phyloP scores from a whole-genome alignment of 1,140 invertebrate species.

The Aleiodes sp. region DNA sequence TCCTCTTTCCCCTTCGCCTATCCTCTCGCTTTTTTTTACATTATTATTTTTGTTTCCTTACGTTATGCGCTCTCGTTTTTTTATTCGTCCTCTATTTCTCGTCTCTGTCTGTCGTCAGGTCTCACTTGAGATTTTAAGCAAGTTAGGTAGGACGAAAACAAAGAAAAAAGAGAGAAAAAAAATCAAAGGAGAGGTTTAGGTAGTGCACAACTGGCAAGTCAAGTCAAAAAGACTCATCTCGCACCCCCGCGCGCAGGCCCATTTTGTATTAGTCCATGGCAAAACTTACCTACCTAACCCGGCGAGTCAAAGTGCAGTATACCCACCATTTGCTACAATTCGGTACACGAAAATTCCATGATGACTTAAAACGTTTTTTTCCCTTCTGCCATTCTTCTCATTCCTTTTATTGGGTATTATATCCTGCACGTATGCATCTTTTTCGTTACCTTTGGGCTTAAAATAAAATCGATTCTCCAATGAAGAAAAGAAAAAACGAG shows the following conservation, averaged over 20 bases:
- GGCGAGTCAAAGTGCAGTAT: no score
- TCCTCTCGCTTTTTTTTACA: conserved; percentile 30
- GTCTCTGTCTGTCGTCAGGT: not conserved
- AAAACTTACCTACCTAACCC: conserved; percentile 10
- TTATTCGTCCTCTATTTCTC: conserved; percentile 1
- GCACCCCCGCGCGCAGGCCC: conserved; percentile 10
- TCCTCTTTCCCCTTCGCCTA: conserved; percentile 15
- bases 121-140: conserved; percentile 13
- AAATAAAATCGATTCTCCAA: conserved; percentile 1
- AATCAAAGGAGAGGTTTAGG: not conserved
- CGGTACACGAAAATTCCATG: no score
- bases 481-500: no score
- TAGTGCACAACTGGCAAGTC: conserved; percentile 3
- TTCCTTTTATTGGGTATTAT: no score
- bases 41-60: not conserved
- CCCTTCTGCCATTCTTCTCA: no score
- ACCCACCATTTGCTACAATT: no score
- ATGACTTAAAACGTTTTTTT: no score
- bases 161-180: not conserved
- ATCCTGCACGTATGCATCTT: no score
- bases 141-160: not conserved
- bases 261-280: not conserved
- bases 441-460: no score
- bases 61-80: conserved; percentile 25
- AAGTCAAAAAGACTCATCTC: conserved; percentile 1